These are phyloP conservation scores for Montipora capitata DNA, from an alignment of 92 coral and sea anemone species.

Conservation along the genomic window DNA sequence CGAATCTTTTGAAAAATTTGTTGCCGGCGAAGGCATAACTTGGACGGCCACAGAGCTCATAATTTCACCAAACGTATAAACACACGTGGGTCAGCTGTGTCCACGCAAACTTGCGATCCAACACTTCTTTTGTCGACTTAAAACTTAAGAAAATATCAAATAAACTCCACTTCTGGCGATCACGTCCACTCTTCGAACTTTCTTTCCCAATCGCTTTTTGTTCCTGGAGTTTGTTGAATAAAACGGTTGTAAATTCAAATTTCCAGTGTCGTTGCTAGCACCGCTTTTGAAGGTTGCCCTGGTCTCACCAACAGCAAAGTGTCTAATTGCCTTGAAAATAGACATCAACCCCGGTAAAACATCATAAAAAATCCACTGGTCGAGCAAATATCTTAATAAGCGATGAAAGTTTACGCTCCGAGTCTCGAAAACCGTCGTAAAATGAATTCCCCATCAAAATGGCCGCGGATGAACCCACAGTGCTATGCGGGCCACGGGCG, in stretches of 20 bases:
- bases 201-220: neutral
- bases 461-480: slow-evolving; percentile 61
- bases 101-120: neutral
- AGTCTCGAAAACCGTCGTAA: neutral
- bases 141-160: neutral
- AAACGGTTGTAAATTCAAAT: slow-evolving; percentile 8
- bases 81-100: slow-evolving; percentile 33
- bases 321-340: neutral
- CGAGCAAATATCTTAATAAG: neutral
- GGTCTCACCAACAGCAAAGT: neutral
- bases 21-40: slow-evolving; percentile 76
- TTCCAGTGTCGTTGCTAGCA: neutral
- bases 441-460: slow-evolving; percentile 27
- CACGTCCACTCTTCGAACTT: neutral
- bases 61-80: neutral
- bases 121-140: neutral
- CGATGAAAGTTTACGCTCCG: neutral
- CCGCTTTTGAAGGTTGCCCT: neutral
- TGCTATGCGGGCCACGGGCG: slow-evolving; percentile 11
- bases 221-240: neutral
- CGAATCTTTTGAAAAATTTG: slow-evolving; percentile 82
- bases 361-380: neutral
- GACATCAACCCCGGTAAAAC: neutral
- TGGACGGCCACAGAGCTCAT: slow-evolving; percentile 64
- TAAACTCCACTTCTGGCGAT: neutral